Evolutionary conservation across 2,113 vertebrate genomes (phyloP), one percentile per base, ranked within the genome.

Genomic region (Irena cyanogastra): DNA sequence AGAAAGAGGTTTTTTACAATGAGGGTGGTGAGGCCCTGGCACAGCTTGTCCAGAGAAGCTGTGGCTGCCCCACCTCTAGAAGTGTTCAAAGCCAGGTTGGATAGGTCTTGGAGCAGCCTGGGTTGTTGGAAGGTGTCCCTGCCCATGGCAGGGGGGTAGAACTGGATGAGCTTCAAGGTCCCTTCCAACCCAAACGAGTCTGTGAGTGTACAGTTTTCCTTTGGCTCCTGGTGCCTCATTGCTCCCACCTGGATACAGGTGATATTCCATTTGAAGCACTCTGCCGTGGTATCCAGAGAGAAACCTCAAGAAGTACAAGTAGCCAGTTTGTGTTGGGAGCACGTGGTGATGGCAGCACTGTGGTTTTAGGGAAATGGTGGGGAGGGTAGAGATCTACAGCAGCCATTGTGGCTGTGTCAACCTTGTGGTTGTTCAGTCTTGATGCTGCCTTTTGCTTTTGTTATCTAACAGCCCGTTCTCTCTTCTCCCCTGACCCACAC

Each of bases 341-440:
- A 10, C 0, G 0, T 59, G 80, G 68, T 53, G 31, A 5, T 30
- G 52, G 60, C 22, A 37, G 17, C 0, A 0, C n/a, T 7, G 5
- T 33, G 61, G n/a, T 44, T 84, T 71, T 54, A 24, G 47, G 56
- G 70, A 47, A 15, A 42, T 21, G 4, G 13, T 2, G 21, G 78
- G 78, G 35, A 16, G 68, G 59, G 17, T 8, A 41, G 39, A 44
- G 23, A 30, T 49, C 66, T 2, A 1, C 4, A 6, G 5, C 0
- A 12, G 44, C n/a, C 45, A 3, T 22, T 6, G 31, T 16, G 57
- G 5, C 30, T 77, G 37, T 45, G 33, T 63, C 13, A 2, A 19
- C 76, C 37, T 1, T 6, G 20, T 3, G 4, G 4, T 76, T 9
- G 4, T 28, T 87, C 39, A 20, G 30, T 45, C 8, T 81, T 1